Evolutionary conservation across 2,797 vertebrate genomes (phyloP).

Genomic region (Notamacropus eugenii): DNA sequence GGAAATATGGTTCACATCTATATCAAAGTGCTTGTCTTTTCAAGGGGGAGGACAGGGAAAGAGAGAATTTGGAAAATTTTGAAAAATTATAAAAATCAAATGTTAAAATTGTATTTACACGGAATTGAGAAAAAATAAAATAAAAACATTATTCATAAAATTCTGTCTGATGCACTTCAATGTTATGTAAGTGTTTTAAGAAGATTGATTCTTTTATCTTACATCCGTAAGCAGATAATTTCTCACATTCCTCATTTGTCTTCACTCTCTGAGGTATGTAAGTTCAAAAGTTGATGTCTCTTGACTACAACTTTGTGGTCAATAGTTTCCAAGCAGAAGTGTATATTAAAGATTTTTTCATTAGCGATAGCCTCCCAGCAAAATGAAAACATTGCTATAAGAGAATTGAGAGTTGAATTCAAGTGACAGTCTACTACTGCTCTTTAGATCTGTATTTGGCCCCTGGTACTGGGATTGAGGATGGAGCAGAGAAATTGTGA

Average conservation of each 20-base stretch:
- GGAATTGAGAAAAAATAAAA: slow-evolving; percentile 20
- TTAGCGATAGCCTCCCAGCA: background rate
- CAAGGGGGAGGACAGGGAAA: too few relatives aligned
- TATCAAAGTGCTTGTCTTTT: too few relatives aligned
- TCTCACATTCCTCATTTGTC: background rate
- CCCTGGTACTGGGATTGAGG: background rate
- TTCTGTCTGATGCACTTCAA: background rate
- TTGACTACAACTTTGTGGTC: slow-evolving; percentile 11
- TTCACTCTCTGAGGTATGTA: background rate
- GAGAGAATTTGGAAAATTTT: too few relatives aligned
- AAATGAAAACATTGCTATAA: background rate
- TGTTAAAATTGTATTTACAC: too few relatives aligned
- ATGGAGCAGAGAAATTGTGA: background rate
- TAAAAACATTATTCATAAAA: slow-evolving; percentile 25
- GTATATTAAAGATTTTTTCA: slow-evolving; percentile 58
- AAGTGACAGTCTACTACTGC: background rate
- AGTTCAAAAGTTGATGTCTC: slow-evolving; percentile 7
- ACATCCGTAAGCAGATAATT: slow-evolving; percentile 2
- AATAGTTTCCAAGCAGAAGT: slow-evolving; percentile 31
- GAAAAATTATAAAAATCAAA: too few relatives aligned
- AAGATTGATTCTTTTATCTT: background rate
- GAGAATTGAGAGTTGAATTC: background rate
- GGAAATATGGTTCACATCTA: too few relatives aligned
- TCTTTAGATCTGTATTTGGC: background rate
- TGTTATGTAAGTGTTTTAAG: background rate